A percentile compares a stretch with the other conserved stretches of the same genome.
Conservation (phyloP, 2,888 invertebrate species). For the Drosophila monieri region DNA sequence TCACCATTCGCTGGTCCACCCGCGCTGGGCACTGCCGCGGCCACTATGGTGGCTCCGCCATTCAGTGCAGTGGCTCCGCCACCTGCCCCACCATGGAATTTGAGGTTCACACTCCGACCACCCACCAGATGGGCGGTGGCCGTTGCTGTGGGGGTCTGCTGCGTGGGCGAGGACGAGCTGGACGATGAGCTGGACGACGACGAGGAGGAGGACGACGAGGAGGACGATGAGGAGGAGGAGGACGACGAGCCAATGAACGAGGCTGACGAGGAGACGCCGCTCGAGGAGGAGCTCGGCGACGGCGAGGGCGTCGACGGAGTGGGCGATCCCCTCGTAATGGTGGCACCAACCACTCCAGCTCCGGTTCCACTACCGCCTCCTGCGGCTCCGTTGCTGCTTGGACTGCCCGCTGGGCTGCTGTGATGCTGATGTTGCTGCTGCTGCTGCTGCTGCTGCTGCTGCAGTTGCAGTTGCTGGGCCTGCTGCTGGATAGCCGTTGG, state of each 20-base stretch:
- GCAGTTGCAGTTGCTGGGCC: constrained; percentile 20
- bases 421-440: constrained; percentile 5
- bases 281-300: constrained; percentile 82
- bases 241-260: constrained; percentile 63
- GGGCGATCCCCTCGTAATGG: constrained; percentile 81
- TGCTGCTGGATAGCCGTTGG: constrained; percentile 36
- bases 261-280: constrained; percentile 82
- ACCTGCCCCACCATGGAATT: constrained; percentile 46
- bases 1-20: constrained; percentile 71
- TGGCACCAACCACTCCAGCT: constrained; percentile 45
- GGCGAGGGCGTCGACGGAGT: constrained; percentile 84
- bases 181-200: constrained; percentile 57
- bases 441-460: constrained; percentile 9
- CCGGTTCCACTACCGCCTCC: constrained; percentile 3
- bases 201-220: constrained; percentile 51
- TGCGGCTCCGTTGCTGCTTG: constrained; percentile 41
- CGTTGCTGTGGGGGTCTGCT: constrained; percentile 26
- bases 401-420: constrained; percentile 67
- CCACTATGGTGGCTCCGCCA: constrained; percentile 62
- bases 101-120: constrained; percentile 50
- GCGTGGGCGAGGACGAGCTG: constrained; percentile 73
- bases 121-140: constrained; percentile 54
- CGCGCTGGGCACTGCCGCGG: constrained; percentile 65
- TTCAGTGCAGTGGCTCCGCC: constrained; percentile 50
- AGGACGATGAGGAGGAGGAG: constrained; percentile 47